Percentiles rank a stretch among this genome's conserved stretches.
Evolutionary conservation across 2,888 invertebrate genomes (phyloP).

Genomic region (Taphrorychus bicolor): DNA sequence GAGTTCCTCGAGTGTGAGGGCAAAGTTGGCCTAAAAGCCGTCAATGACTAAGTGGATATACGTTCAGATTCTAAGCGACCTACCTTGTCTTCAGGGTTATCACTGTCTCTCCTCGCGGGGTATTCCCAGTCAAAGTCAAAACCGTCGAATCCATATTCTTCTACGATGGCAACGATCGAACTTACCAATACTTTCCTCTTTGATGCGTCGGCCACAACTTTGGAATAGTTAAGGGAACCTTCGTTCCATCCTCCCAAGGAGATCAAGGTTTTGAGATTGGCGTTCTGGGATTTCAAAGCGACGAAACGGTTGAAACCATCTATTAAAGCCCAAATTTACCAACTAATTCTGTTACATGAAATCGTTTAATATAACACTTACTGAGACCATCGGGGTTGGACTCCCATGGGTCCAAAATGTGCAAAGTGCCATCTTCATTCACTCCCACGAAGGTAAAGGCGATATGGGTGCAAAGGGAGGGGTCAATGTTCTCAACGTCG

Average conservation of each 20-base stretch:
- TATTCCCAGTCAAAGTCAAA: constrained; percentile 89
- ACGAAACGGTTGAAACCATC: constrained; percentile 42
- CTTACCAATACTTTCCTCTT: constrained; percentile 29
- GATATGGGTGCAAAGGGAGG: constrained; percentile 50
- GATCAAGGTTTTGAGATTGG: constrained; percentile 64
- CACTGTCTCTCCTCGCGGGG: constrained; percentile 63
- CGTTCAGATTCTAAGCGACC: not conserved
- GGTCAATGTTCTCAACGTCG: constrained; percentile 47
- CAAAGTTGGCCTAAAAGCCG: constrained; percentile 48
- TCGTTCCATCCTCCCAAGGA: constrained; percentile 76
- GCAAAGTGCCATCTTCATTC: constrained; percentile 41
- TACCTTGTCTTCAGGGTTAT: constrained; percentile 42
- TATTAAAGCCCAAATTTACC: too few species aligned
- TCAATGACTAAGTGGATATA: not conserved
- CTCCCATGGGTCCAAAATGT: constrained; percentile 48
- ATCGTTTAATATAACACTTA: too few species aligned
- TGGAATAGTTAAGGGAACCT: constrained; percentile 53
- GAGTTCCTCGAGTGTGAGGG: constrained; percentile 47
- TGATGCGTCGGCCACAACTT: constrained; percentile 60
- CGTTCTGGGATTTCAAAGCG: constrained; percentile 61
- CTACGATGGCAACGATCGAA: constrained; percentile 29
- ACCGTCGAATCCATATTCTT: constrained; percentile 75
- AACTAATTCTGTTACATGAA: too few species aligned
- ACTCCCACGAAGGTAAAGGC: constrained; percentile 50
- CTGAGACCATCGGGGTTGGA: constrained; percentile 44